Conservation (phyloP, 1,140 invertebrate species). For the Lasioglossum baleicum region DNA sequence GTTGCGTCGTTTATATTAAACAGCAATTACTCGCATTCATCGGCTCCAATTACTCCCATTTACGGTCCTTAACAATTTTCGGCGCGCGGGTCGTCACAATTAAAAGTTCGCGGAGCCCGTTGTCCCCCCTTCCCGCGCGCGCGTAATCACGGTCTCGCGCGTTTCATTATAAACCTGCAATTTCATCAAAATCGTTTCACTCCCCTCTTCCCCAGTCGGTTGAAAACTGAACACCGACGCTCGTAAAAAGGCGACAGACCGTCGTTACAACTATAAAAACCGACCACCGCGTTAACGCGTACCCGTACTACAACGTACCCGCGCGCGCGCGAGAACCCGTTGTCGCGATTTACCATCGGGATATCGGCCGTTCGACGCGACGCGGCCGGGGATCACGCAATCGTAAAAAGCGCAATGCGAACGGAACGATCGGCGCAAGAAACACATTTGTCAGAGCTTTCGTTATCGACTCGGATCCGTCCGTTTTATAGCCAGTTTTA, state of each 20-base stretch:
- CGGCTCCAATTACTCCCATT: not conserved
- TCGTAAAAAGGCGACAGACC: not conserved
- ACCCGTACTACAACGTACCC: no score
- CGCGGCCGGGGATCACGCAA: not conserved
- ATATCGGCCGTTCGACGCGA: not conserved
- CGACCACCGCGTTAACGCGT: not conserved
- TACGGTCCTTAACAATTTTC: not conserved
- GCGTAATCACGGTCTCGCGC: not conserved
- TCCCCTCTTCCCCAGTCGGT: no score
- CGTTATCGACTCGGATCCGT: not conserved
- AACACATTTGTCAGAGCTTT: not conserved
- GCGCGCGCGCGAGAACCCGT: no score
- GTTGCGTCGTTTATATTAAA: not conserved
- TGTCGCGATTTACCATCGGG: not conserved
- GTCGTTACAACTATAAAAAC: slow-evolving; percentile 5
- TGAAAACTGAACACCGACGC: not conserved
- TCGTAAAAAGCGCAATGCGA: not conserved
- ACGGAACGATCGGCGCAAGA: not conserved
- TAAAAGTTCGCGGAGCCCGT: not conserved
- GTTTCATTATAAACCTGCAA: slow-evolving; percentile 12
- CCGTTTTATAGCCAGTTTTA: not conserved
- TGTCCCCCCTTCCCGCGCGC: not conserved
- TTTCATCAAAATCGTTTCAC: not conserved
- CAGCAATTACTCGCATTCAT: not conserved
- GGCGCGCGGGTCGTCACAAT: not conserved